Conservation (phyloP, 2,888 invertebrate species). For the Sminthurides aquaticus region DNA sequence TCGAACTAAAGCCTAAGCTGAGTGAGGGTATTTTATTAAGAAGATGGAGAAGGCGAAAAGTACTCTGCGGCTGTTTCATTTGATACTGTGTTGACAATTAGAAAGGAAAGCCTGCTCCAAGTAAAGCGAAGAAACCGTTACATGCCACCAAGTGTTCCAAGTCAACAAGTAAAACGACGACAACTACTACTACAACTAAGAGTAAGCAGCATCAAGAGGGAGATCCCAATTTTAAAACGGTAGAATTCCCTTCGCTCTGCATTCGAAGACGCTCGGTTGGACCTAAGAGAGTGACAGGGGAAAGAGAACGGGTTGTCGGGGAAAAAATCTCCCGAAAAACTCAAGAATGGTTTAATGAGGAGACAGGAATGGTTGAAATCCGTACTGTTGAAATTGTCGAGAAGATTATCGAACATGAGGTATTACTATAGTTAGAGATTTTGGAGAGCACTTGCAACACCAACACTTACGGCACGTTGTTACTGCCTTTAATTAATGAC, state of each 20-base stretch:
- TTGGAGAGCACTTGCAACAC: too few relatives aligned
- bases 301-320: conserved; percentile 80
- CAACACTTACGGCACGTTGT: conserved; percentile 18
- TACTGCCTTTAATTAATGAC: conserved; percentile 1
- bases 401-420: conserved; percentile 93
- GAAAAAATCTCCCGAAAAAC: conserved; percentile 79
- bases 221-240: conserved; percentile 51
- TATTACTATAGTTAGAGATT: conserved; percentile 48
- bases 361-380: conserved; percentile 75
- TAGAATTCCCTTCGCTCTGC: conserved; percentile 74
- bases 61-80: too few relatives aligned
- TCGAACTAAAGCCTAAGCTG: too few relatives aligned
- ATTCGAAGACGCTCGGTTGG: conserved; percentile 73
- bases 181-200: conserved; percentile 24
- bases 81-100: conserved; percentile 10
- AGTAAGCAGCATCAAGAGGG: not conserved
- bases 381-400: conserved; percentile 89
- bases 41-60: too few relatives aligned
- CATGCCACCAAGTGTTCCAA: conserved; percentile 13
- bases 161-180: conserved; percentile 20
- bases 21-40: too few relatives aligned
- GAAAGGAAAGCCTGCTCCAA: conserved; percentile 14
- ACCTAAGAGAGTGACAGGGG: conserved; percentile 67
- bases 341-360: conserved; percentile 79
- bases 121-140: not conserved